Evolutionary conservation across 2,113 vertebrate species (phyloP), one percentile per base, ranked within the genome.

Genomic region (Ceuthmochares aereus): DNA sequence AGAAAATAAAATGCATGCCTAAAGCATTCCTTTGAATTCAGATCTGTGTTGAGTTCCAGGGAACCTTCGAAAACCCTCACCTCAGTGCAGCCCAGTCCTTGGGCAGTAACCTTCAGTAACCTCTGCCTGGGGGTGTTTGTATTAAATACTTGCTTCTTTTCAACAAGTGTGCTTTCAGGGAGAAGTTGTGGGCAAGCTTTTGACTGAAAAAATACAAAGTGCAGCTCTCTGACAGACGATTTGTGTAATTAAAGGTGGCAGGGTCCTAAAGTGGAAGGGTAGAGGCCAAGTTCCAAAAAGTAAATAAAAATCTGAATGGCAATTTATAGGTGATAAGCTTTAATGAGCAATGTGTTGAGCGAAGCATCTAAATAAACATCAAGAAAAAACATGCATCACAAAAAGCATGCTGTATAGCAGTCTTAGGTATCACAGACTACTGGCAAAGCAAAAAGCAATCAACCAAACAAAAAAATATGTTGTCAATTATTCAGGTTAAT

Each of bases 161-260:
- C 32, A 84, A 12, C 36, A 64, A n/a, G 8, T 43, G 20, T 47
- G 10, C 18, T 85, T 79, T 81, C 58, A 75, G 49, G 29, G 26
- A 51, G 64, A 88, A 85, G 27, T 19, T 81, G 63, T n/a, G 26
- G 40, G 52, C 32, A 78, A 72, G 30, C 3, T 75, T 90, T 94
- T 17, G 4, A 34, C 27, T 47, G 9, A 86, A 95, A 87, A 96
- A 51, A 96, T 22, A 69, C 58, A 62, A 92, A 84, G 22, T 23
- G 16, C 23, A 84, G 37, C 32, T 34, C 11, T 92, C 66, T 96
- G 62, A 93, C 63, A 79, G 89, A 87, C 70, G 32, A 95, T 14
- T 22, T 77, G 23, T 10, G 25, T 89, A 94, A 97, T 94, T 86
- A 95, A 90, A 94, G 51, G 62, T 37, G 77, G 15, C 58, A 94